Evolutionary conservation across 2,113 vertebrate species (phyloP).

Genomic region (Ciconia boyciana): DNA sequence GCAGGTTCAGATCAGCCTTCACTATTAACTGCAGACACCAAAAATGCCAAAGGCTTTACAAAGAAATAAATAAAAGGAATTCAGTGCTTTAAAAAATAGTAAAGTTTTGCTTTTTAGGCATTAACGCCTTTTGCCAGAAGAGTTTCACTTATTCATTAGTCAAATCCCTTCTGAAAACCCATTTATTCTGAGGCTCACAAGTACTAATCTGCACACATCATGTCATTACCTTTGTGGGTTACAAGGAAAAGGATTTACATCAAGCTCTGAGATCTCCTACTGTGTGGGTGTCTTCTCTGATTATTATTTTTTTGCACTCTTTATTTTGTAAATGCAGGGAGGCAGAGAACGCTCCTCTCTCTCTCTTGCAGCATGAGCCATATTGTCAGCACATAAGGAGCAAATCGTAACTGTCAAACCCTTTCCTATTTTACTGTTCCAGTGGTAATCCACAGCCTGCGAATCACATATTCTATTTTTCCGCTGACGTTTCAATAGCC

Average conservation of each 20-base stretch:
- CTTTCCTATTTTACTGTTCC: not conserved
- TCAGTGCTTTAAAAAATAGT: not conserved
- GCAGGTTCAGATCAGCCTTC: accelerated
- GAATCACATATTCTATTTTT: not conserved
- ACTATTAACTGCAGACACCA: not conserved
- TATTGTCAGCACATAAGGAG: not conserved
- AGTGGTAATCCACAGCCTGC: not conserved
- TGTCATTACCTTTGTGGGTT: not conserved
- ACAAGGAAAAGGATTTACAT: not conserved
- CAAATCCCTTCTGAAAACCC: not conserved
- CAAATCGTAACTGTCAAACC: not conserved
- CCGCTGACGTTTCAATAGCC: not conserved
- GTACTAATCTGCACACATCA: not conserved
- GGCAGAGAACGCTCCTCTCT: not conserved
- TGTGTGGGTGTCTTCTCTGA: not conserved
- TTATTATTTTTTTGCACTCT: not conserved
- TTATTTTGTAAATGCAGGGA: not conserved
- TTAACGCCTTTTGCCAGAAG: not conserved
- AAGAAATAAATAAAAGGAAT: not conserved
- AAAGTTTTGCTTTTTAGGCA: not conserved
- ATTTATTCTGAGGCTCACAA: not conserved
- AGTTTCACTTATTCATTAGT: not conserved
- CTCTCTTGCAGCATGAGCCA: not conserved
- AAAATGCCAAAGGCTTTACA: not conserved
- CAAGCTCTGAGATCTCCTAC: not conserved